phyloP scores from a whole-genome alignment of 2,888 invertebrate species.

The Anoplius nigerrimus region DNA sequence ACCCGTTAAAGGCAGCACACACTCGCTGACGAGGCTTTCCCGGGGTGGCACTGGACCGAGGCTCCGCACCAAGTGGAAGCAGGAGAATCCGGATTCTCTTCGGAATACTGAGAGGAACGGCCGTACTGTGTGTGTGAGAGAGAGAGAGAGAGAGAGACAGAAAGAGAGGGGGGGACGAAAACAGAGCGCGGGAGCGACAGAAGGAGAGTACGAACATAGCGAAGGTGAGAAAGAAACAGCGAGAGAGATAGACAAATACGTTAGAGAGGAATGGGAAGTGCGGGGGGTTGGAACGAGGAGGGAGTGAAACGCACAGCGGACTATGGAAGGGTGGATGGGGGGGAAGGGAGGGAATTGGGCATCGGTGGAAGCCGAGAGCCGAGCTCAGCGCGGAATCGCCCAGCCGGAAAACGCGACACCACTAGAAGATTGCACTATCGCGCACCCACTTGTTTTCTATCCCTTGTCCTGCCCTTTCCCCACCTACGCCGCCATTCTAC shows the following conservation, averaged over 20 bases:
- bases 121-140: too few species aligned
- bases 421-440: slow-evolving; percentile 70
- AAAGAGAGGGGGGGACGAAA: too few species aligned
- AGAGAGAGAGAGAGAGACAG: slow-evolving; percentile 6
- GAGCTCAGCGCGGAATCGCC: slow-evolving; percentile 61
- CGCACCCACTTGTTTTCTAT: slow-evolving; percentile 68
- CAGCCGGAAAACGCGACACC: slow-evolving; percentile 70
- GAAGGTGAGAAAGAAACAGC: slow-evolving; percentile 18
- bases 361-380: slow-evolving; percentile 50
- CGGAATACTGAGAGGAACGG: slow-evolving; percentile 20
- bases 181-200: slow-evolving; percentile 2
- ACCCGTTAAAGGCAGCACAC: slow-evolving; percentile 58
- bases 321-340: slow-evolving; percentile 17
- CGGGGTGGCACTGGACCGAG: slow-evolving; percentile 38
- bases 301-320: slow-evolving; percentile 5
- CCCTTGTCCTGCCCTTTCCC: slow-evolving; percentile 49
- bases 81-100: slow-evolving; percentile 2
- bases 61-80: slow-evolving; percentile 23
- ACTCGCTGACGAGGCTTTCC: slow-evolving; percentile 62
- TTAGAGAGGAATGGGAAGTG: slow-evolving; percentile 5
- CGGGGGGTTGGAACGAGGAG: neutral
- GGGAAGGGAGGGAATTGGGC: slow-evolving; percentile 46
- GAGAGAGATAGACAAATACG: too few species aligned
- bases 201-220: too few species aligned
- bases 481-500: neutral